Evolutionary conservation across 1,140 invertebrate genomes (phyloP).

Genomic region (Sesamia nonagrioides): DNA sequence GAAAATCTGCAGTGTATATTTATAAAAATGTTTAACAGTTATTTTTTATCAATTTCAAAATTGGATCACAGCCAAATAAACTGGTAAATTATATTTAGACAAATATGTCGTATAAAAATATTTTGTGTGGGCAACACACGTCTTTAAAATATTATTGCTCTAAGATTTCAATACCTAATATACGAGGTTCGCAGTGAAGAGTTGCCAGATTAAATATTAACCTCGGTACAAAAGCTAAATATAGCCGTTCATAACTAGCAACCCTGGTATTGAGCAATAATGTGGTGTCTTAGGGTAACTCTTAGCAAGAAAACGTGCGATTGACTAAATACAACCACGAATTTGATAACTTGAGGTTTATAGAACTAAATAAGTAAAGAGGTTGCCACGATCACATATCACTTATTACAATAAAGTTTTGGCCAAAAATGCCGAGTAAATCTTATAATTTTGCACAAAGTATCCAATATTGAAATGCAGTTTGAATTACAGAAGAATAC

Average conservation of each 20-base stretch:
- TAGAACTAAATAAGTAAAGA: background rate
- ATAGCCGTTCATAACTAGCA: conserved; percentile 2
- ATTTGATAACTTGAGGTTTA: background rate
- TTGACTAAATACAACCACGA: background rate
- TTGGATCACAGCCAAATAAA: conserved; percentile 40
- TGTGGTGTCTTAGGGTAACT: conserved; percentile 14
- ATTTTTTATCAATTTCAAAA: conserved; percentile 11
- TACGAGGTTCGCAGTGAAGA: background rate
- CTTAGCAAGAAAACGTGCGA: background rate
- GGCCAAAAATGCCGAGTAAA: conserved; percentile 3
- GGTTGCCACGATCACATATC: background rate
- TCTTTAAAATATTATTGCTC: conserved; percentile 33
- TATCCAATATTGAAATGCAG: conserved; percentile 19
- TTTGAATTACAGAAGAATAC: background rate
- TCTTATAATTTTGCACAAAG: background rate
- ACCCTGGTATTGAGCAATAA: conserved; percentile 11
- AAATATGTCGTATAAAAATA: conserved; percentile 29
- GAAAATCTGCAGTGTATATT: conserved; percentile 8
- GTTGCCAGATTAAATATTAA: conserved; percentile 16
- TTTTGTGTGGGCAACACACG: conserved; percentile 6
- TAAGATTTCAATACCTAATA: background rate
- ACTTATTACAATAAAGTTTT: background rate
- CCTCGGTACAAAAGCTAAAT: conserved; percentile 9
- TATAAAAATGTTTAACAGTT: background rate
- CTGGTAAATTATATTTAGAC: conserved; percentile 10